A percentile compares a stretch with the other conserved stretches of the same genome.
Conservation (phyloP, 2,113 vertebrate genomes). For the Tetraodon nigroviridis region DNA sequence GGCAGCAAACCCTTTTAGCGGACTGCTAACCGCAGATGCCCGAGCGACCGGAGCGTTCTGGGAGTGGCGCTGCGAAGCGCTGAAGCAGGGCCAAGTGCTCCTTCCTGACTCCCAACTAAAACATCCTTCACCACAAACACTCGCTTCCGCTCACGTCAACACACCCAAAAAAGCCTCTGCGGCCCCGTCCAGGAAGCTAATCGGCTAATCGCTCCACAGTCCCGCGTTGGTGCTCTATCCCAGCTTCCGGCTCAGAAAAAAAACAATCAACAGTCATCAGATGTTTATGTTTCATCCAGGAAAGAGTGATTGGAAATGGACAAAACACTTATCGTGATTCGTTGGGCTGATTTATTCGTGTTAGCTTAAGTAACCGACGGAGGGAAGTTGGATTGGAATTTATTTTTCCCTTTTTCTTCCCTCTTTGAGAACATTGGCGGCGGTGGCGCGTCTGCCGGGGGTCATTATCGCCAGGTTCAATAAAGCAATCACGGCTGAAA, state of each 20-base stretch:
- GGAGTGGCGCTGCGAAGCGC: background rate
- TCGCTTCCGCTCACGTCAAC: conserved; percentile 6
- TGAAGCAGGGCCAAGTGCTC: conserved; percentile 13
- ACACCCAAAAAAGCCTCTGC: conserved; percentile 21
- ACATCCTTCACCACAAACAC: conserved; percentile 15
- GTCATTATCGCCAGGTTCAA: conserved; percentile 55
- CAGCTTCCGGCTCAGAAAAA: too few relatives aligned
- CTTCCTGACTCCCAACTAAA: conserved; percentile 2
- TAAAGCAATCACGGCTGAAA: conserved; percentile 60
- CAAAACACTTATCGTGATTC: conserved; percentile 61
- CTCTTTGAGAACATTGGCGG: conserved; percentile 5
- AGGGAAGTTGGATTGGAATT: conserved; percentile 35
- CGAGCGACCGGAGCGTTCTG: conserved; percentile 9
- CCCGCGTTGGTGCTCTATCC: conserved; percentile 41
- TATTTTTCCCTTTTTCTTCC: conserved; percentile 12
- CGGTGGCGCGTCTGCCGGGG: conserved; percentile 23
- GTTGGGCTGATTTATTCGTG: conserved; percentile 61
- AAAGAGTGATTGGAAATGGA: conserved; percentile 45
- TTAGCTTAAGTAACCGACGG: conserved; percentile 42
- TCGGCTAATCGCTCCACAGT: conserved; percentile 56
- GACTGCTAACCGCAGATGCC: background rate
- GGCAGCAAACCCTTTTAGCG: conserved; percentile 12
- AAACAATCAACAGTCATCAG: too few relatives aligned
- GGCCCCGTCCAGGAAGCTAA: conserved; percentile 45
- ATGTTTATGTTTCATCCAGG: conserved; percentile 59